Evolutionary conservation across 2,113 vertebrate genomes (phyloP), one percentile per base, ranked within the genome.

Genomic region (Mixornis gularis): DNA sequence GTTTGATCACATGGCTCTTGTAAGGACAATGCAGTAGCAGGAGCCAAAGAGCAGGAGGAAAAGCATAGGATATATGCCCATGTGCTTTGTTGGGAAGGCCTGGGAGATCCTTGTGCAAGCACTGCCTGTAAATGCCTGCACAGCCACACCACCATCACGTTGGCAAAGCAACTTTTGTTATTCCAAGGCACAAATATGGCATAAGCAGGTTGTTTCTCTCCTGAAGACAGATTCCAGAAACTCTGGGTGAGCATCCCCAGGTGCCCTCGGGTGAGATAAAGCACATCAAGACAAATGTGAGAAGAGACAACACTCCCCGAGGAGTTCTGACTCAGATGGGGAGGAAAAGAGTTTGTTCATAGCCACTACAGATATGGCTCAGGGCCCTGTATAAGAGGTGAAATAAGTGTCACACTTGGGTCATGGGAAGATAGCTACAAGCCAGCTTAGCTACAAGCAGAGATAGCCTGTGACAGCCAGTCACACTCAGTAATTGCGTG

Each of bases 401-500:
- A 95, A 93, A 65, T 74, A 82, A 90, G 76, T 85, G 87, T 77
- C 85, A 92, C 60, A 56, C 77, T 10, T 87, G 72, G 89, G 85
- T 87, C 87, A 92, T 17, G 64, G 81, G 81, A 93, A 95, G 81
- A 96, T 87, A 96, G 94, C 78, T 64, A 85, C 51, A 58, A 91
- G 85, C 71, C 85, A 87, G 79, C 84, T 77, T 66, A 94, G 94
- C 91, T 96, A 79, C 44, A 77, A 87, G 81, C 64, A 87, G 74
- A 87, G 80, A 95, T 92, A 94, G 89, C 30, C 40, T 55, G 74
- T 77, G 87, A 92, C 92, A 94, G 89, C 51, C 69, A 79, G 89
- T 77, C 73, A 69, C 72, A 38, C 62, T 81, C 9, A 3, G 77
- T 88, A 91, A 84, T 87, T 89, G 72, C 14, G 12, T 60, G 69